A percentile compares a stretch with the other conserved stretches of the same genome.
Evolutionary conservation across 2,888 invertebrate genomes (phyloP).

Genomic region (Coelinius sp.): DNA sequence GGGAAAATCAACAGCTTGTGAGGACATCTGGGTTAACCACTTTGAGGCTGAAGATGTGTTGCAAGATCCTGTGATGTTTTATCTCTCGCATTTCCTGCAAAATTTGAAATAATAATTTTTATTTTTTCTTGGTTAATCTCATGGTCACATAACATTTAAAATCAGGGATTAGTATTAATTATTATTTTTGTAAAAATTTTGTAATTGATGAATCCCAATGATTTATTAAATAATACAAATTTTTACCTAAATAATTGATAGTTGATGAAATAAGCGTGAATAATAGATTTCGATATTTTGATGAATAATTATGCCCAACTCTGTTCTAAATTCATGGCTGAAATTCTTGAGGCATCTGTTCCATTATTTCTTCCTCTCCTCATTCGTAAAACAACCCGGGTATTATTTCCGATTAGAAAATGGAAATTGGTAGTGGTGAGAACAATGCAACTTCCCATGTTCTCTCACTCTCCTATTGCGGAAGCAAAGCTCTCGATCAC

Average conservation of each 20-base stretch:
- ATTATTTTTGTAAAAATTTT: too few relatives aligned
- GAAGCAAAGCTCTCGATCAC: neutral
- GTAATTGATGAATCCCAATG: too few relatives aligned
- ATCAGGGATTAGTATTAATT: too few relatives aligned
- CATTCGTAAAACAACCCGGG: neutral
- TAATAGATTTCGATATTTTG: too few relatives aligned
- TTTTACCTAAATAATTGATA: too few relatives aligned
- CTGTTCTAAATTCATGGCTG: neutral
- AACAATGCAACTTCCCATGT: neutral
- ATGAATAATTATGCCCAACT: too few relatives aligned
- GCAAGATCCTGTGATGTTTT: neutral
- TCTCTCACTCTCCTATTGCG: neutral
- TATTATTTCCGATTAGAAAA: neutral
- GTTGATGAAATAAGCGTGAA: too few relatives aligned
- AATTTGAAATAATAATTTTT: too few relatives aligned
- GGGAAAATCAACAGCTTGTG: slow-evolving; percentile 41
- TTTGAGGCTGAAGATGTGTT: slow-evolving; percentile 3
- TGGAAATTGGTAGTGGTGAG: neutral
- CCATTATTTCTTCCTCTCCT: neutral
- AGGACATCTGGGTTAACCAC: slow-evolving; percentile 35
- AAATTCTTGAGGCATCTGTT: neutral
- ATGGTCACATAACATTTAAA: too few relatives aligned
- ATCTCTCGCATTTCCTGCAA: too few relatives aligned
- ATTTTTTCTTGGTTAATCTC: too few relatives aligned
- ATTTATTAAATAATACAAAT: too few relatives aligned